These are phyloP conservation scores for Adelognathus sp. DNA, from an alignment of 2,888 invertebrate genomes.

Conservation along the genomic window DNA sequence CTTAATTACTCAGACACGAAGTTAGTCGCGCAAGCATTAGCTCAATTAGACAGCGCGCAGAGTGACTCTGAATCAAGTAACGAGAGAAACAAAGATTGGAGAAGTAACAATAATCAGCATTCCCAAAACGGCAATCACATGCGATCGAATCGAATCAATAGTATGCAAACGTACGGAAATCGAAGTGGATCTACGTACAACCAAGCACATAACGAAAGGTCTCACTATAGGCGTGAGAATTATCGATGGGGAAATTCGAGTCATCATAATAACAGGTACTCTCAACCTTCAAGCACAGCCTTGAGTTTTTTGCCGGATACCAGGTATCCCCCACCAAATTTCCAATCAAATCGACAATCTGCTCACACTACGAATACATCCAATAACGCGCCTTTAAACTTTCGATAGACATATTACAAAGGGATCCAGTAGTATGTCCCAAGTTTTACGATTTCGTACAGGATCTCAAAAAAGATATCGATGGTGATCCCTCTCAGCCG, in stretches of 20 bases:
- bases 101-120: neutral
- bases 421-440: constrained; percentile 6
- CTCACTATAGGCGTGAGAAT: neutral
- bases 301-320: neutral
- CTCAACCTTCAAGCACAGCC: neutral
- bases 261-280: neutral
- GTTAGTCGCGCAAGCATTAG: constrained; percentile 39
- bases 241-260: neutral
- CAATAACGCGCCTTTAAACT: constrained; percentile 1
- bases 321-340: neutral
- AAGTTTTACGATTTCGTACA: constrained; percentile 30
- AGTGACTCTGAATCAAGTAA: neutral
- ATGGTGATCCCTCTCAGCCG: neutral
- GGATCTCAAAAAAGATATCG: constrained; percentile 37
- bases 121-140: neutral
- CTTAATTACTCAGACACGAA: constrained; percentile 44
- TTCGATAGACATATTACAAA: neutral
- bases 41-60: constrained; percentile 39
- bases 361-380: neutral
- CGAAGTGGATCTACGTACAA: neutral
- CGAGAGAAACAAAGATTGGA: constrained; percentile 15
- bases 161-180: neutral
- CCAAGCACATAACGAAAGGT: neutral
- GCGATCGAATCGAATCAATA: neutral
- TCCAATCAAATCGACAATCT: neutral